Evolutionary conservation across 2,797 vertebrate genomes (phyloP), one percentile per base, ranked within the genome.

Genomic region (Euphonia xanthogaster): DNA sequence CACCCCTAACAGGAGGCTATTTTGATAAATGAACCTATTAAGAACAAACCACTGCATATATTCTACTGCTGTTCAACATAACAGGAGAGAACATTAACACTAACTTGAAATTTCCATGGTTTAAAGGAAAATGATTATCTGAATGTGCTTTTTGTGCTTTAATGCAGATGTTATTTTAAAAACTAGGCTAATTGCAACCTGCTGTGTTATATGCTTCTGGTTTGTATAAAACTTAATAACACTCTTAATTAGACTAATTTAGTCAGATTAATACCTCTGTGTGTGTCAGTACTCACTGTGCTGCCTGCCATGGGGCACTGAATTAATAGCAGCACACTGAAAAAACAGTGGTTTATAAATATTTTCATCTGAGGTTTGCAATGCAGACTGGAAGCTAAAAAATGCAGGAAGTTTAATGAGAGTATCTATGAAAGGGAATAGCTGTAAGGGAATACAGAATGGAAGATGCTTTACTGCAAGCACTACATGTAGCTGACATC

Each of bases 241-340:
- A 96, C 95, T 97, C 93, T 97, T 98, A 98, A 98, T 98, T 97
- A 97, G 95, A 88, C 94, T 98, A 97, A 97, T 97, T 97, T 97
- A 96, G 94, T 96, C 94, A 97, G 96, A 97, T 97, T 98, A 98
- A 98, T 98, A 95, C 96, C 96, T 95, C 94, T 86, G 61, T 94
- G 82, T 82, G 75, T 97, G 95, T 97, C 94, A 93, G 91, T 92
- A 79, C 87, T 97, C 85, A 84, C 93, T 96, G 94, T 84, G 86
- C 88, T 90, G 88, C 97, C 92, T 96, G 94, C 92, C 92, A 91
- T 47, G 85, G 96, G 93, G 94, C 85, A 88, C 68, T 83, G 79
- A 88, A 96, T 98, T 97, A 97, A 96, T 89, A 91, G 72, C 54
- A 93, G 61, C 93, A 91, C 65, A 87, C 93, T 94, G 95, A 95